Base-by-base conservation (phyloP, 2,113 vertebrate genomes). In the Dasypus novemcinctus region DNA sequence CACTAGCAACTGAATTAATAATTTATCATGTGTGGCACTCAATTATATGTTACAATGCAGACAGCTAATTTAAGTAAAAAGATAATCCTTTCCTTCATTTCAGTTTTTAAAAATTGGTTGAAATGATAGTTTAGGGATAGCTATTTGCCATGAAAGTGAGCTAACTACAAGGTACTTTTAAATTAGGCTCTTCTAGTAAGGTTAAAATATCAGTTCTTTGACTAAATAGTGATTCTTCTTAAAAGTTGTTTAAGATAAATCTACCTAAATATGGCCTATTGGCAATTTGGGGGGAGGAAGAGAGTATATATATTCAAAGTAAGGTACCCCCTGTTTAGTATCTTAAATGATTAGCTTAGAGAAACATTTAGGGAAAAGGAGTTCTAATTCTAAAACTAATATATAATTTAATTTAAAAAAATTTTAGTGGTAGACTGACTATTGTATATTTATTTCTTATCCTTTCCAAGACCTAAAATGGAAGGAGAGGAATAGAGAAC, bases 1-100 rank as follows among this genome's bases (percentile, higher is more conserved):
- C 25, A 82, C 78, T 68, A 87, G 46, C 33, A 63, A 91, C 33
- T 75, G 69, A 95, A 85, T 86, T 79, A 92, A 64, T 66, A 82
- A 79, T 29, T 94, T 46, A 89, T 88, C 90, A 8, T 49, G 59
- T 38, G 64, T 76, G 41, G 49, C n/a, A 75, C 61, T 92, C 46
- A 95, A 25, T 87, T 85, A 75, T 68, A 46, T 90, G 18, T 76
- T 76, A 84, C 71, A 87, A 95, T n/a, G 59, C 14, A 91, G 72
- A 79, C 25, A 93, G 63, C 83, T 69, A 93, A 91, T 75, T 0
- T 75, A 59, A 92, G 52, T 84, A 93, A 87, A 90, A 90, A 66
- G 43, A n/a, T 49, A 74, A 72, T 31, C 72, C 20, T 52, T 46
- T 69, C 74, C 84, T 46, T 64, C 49, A 74, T 31, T 80, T 27